phyloP scores from a whole-genome alignment of 2,888 invertebrate genomes.

The Drosophila tripunctata region DNA sequence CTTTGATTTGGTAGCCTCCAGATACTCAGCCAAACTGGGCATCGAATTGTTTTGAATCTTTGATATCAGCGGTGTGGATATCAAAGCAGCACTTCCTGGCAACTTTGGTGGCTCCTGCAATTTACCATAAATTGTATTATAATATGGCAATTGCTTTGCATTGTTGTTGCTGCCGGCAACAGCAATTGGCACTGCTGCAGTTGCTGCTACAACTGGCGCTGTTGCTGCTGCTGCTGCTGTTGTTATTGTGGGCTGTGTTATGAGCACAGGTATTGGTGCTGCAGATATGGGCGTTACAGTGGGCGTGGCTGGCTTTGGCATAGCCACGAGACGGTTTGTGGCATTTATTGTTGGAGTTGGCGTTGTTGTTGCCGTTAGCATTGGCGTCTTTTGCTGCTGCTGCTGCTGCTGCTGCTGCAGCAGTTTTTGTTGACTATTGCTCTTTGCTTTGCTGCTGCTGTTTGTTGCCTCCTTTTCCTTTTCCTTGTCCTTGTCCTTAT shows the following conservation, averaged over 20 bases:
- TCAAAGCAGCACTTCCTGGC: conserved; percentile 17
- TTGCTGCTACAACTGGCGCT: not conserved
- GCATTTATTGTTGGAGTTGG: conserved; percentile 3
- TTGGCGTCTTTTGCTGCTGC: not conserved
- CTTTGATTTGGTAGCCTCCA: conserved; percentile 81
- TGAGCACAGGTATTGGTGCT: conserved; percentile 62
- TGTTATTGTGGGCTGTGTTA: conserved; percentile 56
- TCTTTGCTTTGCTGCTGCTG: conserved; percentile 37
- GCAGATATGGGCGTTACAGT: conserved; percentile 38
- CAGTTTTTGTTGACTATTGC: conserved; percentile 42
- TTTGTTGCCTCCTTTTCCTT: conserved; percentile 26
- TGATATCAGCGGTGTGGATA: conserved; percentile 9
- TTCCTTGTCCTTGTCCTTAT: conserved; percentile 49
- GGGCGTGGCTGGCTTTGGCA: conserved; percentile 12
- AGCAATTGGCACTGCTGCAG: not conserved
- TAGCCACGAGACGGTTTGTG: conserved; percentile 4
- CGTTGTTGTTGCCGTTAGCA: conserved; percentile 6
- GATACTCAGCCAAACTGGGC: conserved; percentile 79
- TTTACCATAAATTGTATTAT: conserved; percentile 84
- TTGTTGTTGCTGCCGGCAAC: not conserved
- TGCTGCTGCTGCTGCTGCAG: too few relatives aligned
- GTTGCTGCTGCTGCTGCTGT: conserved; percentile 14
- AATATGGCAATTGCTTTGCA: conserved; percentile 75
- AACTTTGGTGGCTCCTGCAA: conserved; percentile 84
- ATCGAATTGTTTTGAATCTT: conserved; percentile 35